These are phyloP conservation scores for Molanna angustata DNA, from an alignment of 2,888 invertebrate species.

Conservation along the genomic window DNA sequence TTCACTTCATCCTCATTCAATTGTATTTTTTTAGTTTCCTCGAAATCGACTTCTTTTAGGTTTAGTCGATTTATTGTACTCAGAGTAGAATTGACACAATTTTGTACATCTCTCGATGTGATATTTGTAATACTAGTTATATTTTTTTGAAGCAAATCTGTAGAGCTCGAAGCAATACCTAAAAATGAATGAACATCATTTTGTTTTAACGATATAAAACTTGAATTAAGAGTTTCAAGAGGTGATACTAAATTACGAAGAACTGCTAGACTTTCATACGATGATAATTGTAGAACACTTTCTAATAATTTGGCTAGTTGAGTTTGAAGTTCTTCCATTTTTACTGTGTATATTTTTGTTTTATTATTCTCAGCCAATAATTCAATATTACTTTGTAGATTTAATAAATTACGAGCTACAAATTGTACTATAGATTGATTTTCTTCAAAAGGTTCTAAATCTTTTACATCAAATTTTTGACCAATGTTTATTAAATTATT, in stretches of 20 bases:
- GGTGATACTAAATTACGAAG: slow-evolving; percentile 52
- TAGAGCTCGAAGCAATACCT: slow-evolving; percentile 41
- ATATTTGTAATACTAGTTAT: slow-evolving; percentile 26
- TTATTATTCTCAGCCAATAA: slow-evolving; percentile 37
- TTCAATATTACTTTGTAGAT: slow-evolving; percentile 45
- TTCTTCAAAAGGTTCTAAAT: slow-evolving; percentile 40
- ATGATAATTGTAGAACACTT: slow-evolving; percentile 51
- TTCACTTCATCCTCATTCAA: neutral
- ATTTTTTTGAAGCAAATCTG: slow-evolving; percentile 41
- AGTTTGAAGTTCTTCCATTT: slow-evolving; percentile 47
- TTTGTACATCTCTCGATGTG: slow-evolving; percentile 2
- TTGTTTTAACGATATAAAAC: slow-evolving; percentile 44
- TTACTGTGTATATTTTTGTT: slow-evolving; percentile 34
- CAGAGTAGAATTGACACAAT: slow-evolving; percentile 8
- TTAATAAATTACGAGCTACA: slow-evolving; percentile 43
- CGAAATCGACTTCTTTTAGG: neutral
- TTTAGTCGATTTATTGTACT: slow-evolving; percentile 6
- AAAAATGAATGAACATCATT: slow-evolving; percentile 43
- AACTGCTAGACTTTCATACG: slow-evolving; percentile 44
- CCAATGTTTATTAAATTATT: slow-evolving; percentile 49
- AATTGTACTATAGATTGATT: slow-evolving; percentile 44
- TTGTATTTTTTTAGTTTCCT: too few species aligned
- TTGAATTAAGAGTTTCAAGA: slow-evolving; percentile 49
- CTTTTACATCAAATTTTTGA: slow-evolving; percentile 45
- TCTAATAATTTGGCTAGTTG: slow-evolving; percentile 56